Conservation (phyloP, 2,888 invertebrate genomes). For the Priocnemis perturbator region DNA sequence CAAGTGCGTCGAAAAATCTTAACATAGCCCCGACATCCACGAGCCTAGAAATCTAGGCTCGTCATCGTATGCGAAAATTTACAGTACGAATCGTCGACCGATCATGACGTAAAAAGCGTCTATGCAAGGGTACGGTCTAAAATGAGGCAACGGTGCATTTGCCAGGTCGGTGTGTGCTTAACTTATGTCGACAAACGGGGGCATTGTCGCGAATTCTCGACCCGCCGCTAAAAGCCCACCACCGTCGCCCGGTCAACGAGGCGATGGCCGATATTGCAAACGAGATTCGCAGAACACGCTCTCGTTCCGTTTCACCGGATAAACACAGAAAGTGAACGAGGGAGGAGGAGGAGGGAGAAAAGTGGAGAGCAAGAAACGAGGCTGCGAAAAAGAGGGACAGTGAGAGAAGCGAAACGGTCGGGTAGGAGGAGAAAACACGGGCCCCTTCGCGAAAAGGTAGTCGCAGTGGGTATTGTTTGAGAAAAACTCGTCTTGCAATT, state of each 20-base stretch:
- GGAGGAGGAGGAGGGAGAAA: neutral
- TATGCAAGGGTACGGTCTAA: too few relatives aligned
- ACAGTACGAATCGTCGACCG: too few relatives aligned
- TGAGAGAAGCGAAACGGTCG: neutral
- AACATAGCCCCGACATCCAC: too few relatives aligned
- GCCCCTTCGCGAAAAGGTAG: slow-evolving; percentile 8
- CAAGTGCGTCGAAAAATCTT: too few relatives aligned
- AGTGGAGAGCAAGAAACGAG: neutral
- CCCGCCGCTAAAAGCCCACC: too few relatives aligned
- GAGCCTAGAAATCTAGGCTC: too few relatives aligned
- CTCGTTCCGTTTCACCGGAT: slow-evolving; percentile 23
- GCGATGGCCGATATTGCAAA: slow-evolving; percentile 24
- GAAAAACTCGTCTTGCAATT: slow-evolving; percentile 27
- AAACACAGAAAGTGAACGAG: slow-evolving; percentile 19
- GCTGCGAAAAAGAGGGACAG: neutral
- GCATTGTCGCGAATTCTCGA: too few relatives aligned
- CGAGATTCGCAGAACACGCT: slow-evolving; percentile 13
- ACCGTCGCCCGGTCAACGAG: neutral
- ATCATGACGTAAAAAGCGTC: too few relatives aligned
- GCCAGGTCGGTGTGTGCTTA: too few relatives aligned
- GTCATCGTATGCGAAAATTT: too few relatives aligned
- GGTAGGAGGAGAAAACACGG: neutral
- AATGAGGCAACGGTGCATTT: too few relatives aligned
- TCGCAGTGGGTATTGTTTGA: slow-evolving; percentile 2
- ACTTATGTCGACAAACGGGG: too few relatives aligned